A percentile compares a stretch with the other conserved stretches of the same genome.
Evolutionary conservation across 2,888 invertebrate genomes (phyloP).

Genomic region (Aspidapion aeneum): DNA sequence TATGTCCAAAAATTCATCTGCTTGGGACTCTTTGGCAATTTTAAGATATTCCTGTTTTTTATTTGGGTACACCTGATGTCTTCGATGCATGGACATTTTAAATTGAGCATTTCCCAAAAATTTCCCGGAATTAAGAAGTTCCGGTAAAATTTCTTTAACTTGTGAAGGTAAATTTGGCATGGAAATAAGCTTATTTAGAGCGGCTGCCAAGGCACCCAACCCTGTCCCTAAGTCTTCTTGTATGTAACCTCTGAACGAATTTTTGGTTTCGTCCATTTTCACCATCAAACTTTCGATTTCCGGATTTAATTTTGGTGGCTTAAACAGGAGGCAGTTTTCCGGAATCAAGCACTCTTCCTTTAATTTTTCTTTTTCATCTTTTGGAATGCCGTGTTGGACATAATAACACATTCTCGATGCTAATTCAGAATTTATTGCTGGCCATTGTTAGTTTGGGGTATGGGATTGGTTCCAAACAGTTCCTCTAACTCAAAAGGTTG

Average conservation of each 20-base stretch:
- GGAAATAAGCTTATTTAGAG: too few species aligned
- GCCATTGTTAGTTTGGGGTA: too few species aligned
- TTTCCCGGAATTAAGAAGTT: background rate
- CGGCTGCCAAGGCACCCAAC: background rate
- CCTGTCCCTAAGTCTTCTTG: background rate
- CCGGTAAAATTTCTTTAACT: background rate
- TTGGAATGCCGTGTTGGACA: background rate
- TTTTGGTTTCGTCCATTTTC: background rate
- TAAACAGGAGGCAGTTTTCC: background rate
- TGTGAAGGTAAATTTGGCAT: background rate
- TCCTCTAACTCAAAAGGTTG: too few species aligned
- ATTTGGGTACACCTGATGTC: background rate
- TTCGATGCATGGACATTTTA: background rate
- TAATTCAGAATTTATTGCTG: too few species aligned
- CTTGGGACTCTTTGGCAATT: background rate
- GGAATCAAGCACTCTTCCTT: background rate
- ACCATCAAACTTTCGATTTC: background rate
- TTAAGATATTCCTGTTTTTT: background rate
- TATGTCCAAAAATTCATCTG: background rate
- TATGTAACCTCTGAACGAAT: background rate
- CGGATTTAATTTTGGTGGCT: background rate
- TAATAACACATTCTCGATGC: too few species aligned
- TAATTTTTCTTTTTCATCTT: background rate
- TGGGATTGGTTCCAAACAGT: too few species aligned
- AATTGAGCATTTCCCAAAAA: background rate